Evolutionary conservation across 1,140 invertebrate genomes (phyloP).

Genomic region (Dendroctonus ponderosae): DNA sequence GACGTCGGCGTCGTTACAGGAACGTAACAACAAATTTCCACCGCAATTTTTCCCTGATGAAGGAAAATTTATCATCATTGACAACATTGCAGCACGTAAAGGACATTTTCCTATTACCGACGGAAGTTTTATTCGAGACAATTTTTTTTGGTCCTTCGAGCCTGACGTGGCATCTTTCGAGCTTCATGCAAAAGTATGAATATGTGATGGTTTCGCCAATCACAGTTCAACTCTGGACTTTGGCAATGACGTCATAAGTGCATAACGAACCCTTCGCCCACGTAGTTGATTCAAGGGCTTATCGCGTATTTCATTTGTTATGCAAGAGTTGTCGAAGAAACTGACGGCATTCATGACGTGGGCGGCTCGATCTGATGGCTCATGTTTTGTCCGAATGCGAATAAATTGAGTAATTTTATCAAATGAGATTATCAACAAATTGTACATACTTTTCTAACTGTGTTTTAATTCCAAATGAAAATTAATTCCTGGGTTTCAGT

Average conservation of each 20-base stretch:
- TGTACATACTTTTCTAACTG: too few species aligned
- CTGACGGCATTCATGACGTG: constrained; percentile 8
- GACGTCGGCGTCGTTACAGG: constrained; percentile 18
- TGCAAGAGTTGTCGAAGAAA: neutral
- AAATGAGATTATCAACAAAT: too few species aligned
- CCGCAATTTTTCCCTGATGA: too few species aligned
- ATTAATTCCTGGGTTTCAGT: too few species aligned
- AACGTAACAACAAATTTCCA: constrained; percentile 1
- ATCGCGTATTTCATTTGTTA: constrained; percentile 13
- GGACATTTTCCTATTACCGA: neutral
- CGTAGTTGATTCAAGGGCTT: constrained; percentile 10
- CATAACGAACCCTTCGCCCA: constrained; percentile 9
- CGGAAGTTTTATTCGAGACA: neutral
- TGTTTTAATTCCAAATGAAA: too few species aligned
- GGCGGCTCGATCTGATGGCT: neutral
- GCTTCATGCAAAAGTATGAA: too few species aligned
- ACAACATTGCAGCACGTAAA: neutral
- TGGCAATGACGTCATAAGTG: constrained; percentile 2
- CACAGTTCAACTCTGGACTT: neutral
- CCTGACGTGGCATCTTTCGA: too few species aligned
- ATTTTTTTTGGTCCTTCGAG: too few species aligned
- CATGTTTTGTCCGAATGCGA: too few species aligned
- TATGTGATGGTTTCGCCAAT: too few species aligned
- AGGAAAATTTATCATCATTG: too few species aligned
- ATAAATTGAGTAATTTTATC: too few species aligned